Evolutionary conservation across 2,113 vertebrate genomes (phyloP), one percentile per base, ranked within the genome.

Genomic region (Pyrgilauda ruficollis): DNA sequence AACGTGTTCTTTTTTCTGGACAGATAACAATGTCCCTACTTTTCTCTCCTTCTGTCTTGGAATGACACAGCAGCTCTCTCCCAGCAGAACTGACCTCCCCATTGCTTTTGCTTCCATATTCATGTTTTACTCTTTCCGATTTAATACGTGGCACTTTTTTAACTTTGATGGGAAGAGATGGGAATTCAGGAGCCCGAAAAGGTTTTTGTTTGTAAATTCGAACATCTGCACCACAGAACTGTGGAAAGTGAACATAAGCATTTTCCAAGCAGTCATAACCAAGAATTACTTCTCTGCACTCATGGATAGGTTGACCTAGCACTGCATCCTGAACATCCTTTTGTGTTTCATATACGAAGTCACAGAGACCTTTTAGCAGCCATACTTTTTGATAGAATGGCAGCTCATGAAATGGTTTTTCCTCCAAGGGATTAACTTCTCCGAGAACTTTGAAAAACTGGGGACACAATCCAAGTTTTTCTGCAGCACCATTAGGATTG

Each of bases 171-270:
- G 98, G 96, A 61, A 98, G 98, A 87, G 98, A 81, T 41, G 99
- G 99, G 93, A 98, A 99, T 62, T 98, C 97, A 39, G 99, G 98
- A 53, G 99, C 98, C 58, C 92, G 95, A 93, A 99, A 98, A 66
- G 99, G 99, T 91, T 98, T 99, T 96, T 99, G 99, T 95, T 99
- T 98, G 95, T 99, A 99, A 97, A 99, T 99, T 61, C 99, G 98
- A 94, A 99, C 97, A 95, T 99, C 99, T 37, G 99, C 99, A 52
- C 99, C 99, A 92, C 99, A 99, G 94, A 99, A 99, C 95, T 99
- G 99, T 43, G 99, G 99, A 85, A 99, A 99, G 97, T 99, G 99
- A 95, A 99, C 98, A 74, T 99, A 99, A 0, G 99, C 98, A 83
- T 99, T 99, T 88, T 99, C 99, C 88, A 98, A 97, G 83, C 98